Conservation (phyloP, 2,888 invertebrate species). For the Camptogramma bilineatum region DNA sequence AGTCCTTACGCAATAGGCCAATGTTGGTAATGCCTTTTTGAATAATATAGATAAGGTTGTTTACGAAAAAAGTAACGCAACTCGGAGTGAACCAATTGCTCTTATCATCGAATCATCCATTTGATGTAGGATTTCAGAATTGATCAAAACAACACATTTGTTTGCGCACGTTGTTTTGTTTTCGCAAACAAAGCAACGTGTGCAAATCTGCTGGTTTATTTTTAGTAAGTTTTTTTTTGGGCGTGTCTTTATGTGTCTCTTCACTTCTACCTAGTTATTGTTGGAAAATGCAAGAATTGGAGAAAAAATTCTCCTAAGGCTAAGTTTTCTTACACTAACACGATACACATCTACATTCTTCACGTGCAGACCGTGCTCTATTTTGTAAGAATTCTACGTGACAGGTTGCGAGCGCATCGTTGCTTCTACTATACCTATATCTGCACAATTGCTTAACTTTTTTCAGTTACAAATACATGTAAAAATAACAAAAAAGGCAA, state of each 20-base stretch:
- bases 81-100: background rate
- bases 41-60: background rate
- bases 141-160: background rate
- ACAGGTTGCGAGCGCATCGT: no score
- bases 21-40: background rate
- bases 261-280: background rate
- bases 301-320: no score
- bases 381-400: no score
- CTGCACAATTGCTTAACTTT: no score
- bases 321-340: no score
- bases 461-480: no score
- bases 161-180: background rate
- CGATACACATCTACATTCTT: no score
- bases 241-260: background rate
- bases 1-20: background rate
- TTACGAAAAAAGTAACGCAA: background rate
- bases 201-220: background rate
- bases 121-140: background rate
- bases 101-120: background rate
- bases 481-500: no score
- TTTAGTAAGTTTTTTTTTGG: background rate
- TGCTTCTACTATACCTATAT: no score
- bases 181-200: background rate
- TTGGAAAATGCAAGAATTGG: no score
- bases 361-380: no score